Percentiles rank a stretch among this genome's conserved stretches.
Conservation (phyloP, 2,797 vertebrate genomes). For the Sphaeramia orbicularis region DNA sequence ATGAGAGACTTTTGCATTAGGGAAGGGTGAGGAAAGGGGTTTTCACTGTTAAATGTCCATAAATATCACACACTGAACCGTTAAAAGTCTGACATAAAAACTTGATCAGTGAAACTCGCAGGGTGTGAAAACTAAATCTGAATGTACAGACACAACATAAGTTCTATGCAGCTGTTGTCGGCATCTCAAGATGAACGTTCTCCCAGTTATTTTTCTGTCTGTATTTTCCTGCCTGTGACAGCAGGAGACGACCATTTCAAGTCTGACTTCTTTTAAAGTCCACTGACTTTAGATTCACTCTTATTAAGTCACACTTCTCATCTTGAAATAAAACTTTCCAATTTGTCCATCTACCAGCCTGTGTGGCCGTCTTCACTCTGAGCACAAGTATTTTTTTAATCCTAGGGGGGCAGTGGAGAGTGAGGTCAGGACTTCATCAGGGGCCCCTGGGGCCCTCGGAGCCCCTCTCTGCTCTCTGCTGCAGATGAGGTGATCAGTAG, state of each 20-base stretch:
- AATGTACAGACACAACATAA: too few relatives aligned
- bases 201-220: background rate
- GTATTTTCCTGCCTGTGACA: background rate
- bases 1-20: too few relatives aligned
- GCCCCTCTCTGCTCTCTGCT: conserved; percentile 48
- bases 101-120: too few relatives aligned
- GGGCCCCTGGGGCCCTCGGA: conserved; percentile 48
- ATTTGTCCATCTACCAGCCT: conserved; percentile 34
- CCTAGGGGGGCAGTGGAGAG: conserved; percentile 38
- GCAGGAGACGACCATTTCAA: background rate
- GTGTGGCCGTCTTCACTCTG: conserved; percentile 33
- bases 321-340: conserved; percentile 53
- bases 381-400: conserved; percentile 44
- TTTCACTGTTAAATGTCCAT: too few relatives aligned
- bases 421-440: conserved; percentile 69
- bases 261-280: conserved; percentile 4
- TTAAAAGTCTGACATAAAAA: too few relatives aligned
- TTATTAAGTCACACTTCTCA: conserved; percentile 28
- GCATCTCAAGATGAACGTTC: too few relatives aligned
- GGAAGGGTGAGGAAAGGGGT: too few relatives aligned
- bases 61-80: too few relatives aligned
- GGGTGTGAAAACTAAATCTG: too few relatives aligned
- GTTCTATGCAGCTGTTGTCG: too few relatives aligned
- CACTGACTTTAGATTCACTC: conserved; percentile 8
- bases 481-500: conserved; percentile 76